Evolutionary conservation across 2,113 vertebrate genomes (phyloP), one percentile per base, ranked within the genome.

Genomic region (Sylvilagus bachmani): DNA sequence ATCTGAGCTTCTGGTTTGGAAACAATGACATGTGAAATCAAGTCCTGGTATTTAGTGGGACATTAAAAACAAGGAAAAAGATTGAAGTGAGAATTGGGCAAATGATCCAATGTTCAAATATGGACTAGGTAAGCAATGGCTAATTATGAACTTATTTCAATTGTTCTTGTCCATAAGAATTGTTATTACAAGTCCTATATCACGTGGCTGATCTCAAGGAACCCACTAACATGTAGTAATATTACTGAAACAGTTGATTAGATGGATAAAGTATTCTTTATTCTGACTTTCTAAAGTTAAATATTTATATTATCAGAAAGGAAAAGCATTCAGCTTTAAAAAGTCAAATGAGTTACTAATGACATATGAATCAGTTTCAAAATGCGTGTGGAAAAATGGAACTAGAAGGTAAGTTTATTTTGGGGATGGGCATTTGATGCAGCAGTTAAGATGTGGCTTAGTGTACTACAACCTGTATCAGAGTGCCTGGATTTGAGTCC

Each of bases 141-240:
- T 79, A 93, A 62, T 67, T 66, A 81, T 17, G 25, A 21, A 82
- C 11, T 89, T 86, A 79, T 78, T 90, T 88, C 71, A 78, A 91
- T 62, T 70, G 21, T 73, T n/a, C 79, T 82, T 53, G 27, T 38
- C 1, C 27, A 86, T 73, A 16, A 93, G 80, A 85, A 51, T 19
- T 79, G 29, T 74, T 93, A 29, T 82, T 12, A 0, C 49, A 89
- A 92, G 29, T 62, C 38, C 11, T n/a, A 2, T 38, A 36, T 95
- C 74, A 75, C 61, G 22, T 86, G 44, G 91, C 85, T 33, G 53
- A 77, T 66, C 24, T 67, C 11, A 75, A 77, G 24, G 11, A 91
- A 5, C 21, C 27, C 44, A 67, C 33, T 80, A 69, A 24, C 21
- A 84, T 62, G 25, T 78, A 79, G 29, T 80, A 85, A 89, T 29